A percentile compares a stretch with the other conserved stretches of the same genome.
phyloP scores from a whole-genome alignment of 53 echinoderm and acorn worm species.

The Arbacia lixula region DNA sequence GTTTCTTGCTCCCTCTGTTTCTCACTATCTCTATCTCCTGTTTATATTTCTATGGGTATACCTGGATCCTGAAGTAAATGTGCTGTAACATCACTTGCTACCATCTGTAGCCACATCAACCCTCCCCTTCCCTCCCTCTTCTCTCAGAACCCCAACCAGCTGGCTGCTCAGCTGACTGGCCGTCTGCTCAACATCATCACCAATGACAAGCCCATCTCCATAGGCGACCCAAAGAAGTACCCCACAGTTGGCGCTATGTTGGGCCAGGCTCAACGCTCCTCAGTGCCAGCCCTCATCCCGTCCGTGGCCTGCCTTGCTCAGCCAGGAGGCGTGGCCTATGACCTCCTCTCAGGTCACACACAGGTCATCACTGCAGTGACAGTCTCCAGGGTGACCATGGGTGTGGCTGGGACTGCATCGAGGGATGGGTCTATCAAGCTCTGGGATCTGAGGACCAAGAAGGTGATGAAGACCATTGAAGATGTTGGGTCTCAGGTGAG shows the following conservation, averaged over 20 bases:
- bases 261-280: conserved; percentile 58
- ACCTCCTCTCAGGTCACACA: conserved; percentile 91
- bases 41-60: neutral
- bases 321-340: conserved; percentile 91
- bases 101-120: no score
- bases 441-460: conserved; percentile 87
- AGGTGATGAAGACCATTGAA: conserved; percentile 82
- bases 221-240: conserved; percentile 86
- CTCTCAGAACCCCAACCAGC: conserved; percentile 68
- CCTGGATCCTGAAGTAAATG: neutral
- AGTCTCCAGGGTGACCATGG: conserved; percentile 62
- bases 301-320: conserved; percentile 85
- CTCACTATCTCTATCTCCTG: no score
- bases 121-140: no score
- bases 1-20: no score
- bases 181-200: conserved; percentile 74
- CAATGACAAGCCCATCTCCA: conserved; percentile 80
- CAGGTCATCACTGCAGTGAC: conserved; percentile 87
- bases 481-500: conserved; percentile 71
- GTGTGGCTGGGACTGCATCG: conserved; percentile 81
- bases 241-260: conserved; percentile 68
- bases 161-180: conserved; percentile 86
- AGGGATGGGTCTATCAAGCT: conserved; percentile 80
- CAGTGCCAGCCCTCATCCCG: conserved; percentile 78
- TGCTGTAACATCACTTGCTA: neutral